A percentile compares a stretch with the other conserved stretches of the same genome.
phyloP scores from a whole-genome alignment of 92 coral and sea anemone species.

The Blastomussa wellsi region DNA sequence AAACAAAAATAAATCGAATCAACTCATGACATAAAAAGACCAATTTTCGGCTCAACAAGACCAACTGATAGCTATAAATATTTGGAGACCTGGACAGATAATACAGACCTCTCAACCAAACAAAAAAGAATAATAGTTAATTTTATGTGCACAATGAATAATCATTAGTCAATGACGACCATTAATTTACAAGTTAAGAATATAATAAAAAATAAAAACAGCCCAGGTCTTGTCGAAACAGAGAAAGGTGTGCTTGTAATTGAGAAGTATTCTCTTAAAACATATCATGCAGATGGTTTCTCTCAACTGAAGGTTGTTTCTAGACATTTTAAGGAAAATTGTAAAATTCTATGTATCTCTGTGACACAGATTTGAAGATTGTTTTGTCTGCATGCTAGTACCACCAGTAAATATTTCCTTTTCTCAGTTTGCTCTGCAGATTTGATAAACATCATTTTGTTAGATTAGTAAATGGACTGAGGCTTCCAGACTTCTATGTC shows the following conservation, averaged over 20 bases:
- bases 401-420: slow-evolving; percentile 5
- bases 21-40: slow-evolving; percentile 16
- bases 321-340: too few relatives aligned
- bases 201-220: slow-evolving; percentile 4
- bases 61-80: slow-evolving; percentile 15
- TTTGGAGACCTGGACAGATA: not conserved
- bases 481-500: slow-evolving; percentile 26
- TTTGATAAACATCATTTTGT: slow-evolving; percentile 10
- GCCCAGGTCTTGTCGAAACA: slow-evolving; percentile 28
- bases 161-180: slow-evolving; percentile 12
- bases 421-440: slow-evolving; percentile 4
- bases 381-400: not conserved
- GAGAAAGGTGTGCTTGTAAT: slow-evolving; percentile 13
- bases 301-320: too few relatives aligned
- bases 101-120: slow-evolving; percentile 11
- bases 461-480: slow-evolving; percentile 16
- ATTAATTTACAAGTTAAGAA: slow-evolving; percentile 22
- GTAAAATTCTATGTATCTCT: too few relatives aligned
- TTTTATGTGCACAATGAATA: not conserved
- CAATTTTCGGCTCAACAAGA: slow-evolving; percentile 21
- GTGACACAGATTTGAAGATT: slow-evolving; percentile 15
- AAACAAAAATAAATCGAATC: slow-evolving; percentile 11
- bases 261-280: slow-evolving; percentile 17
- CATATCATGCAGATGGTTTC: not conserved
- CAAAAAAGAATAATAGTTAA: not conserved